Percentiles rank a stretch among this genome's conserved stretches.
Conservation (phyloP, 2,113 vertebrate genomes). For the Poicephalus meyeri region DNA sequence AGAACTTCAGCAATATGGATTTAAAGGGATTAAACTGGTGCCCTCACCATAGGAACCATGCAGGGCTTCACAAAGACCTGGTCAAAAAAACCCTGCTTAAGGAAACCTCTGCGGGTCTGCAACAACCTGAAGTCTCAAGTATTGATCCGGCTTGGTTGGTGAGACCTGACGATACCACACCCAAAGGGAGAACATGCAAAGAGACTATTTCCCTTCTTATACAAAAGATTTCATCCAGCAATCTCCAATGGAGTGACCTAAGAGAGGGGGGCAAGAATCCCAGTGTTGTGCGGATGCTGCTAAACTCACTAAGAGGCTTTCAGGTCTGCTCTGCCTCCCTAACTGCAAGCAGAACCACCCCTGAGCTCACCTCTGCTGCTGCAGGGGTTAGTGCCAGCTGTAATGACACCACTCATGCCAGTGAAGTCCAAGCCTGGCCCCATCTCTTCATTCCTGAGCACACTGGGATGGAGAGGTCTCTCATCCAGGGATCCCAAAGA, state of each 20-base stretch:
- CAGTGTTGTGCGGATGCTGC: not conserved
- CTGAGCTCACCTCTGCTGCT: accelerated
- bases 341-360: not conserved
- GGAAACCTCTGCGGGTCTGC: not conserved
- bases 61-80: not conserved
- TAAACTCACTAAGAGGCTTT: not conserved
- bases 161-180: not conserved
- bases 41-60: not conserved
- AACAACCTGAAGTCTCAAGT: not conserved
- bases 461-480: not conserved
- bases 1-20: not conserved
- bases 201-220: not conserved
- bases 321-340: not conserved
- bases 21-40: not conserved
- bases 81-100: not conserved
- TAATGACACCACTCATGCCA: not conserved
- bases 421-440: not conserved
- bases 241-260: not conserved
- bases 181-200: not conserved
- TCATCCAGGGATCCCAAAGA: not conserved
- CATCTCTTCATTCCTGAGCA: not conserved
- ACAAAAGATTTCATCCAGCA: not conserved
- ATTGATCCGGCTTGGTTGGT: not conserved
- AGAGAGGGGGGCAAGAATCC: not conserved
- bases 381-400: not conserved